Percentiles rank a stretch among this genome's conserved stretches.
Conservation (phyloP, 2,797 vertebrate genomes). For the Intellagama lesueurii region DNA sequence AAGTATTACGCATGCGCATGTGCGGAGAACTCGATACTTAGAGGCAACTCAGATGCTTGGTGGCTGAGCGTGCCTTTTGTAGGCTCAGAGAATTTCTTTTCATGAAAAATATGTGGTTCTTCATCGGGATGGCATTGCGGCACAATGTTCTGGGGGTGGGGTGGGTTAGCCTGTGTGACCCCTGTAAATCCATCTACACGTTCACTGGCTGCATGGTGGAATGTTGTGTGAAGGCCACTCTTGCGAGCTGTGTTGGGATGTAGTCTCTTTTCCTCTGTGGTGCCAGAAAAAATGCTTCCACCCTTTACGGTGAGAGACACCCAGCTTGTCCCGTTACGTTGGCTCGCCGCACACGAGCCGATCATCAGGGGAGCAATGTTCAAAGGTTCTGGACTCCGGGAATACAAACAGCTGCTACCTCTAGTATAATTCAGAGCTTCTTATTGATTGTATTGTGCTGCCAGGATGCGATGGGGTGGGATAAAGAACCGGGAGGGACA, state of each 20-base stretch:
- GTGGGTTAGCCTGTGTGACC: background rate
- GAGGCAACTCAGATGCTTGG: background rate
- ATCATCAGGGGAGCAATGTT: conserved; percentile 79
- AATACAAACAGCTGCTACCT: conserved; percentile 96
- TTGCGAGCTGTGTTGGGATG: conserved; percentile 64
- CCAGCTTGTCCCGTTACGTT: conserved; percentile 55
- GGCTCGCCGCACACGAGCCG: conserved; percentile 65
- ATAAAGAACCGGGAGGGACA: no score
- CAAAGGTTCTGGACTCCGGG: conserved; percentile 74
- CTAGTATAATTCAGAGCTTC: conserved; percentile 87
- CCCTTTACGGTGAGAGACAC: conserved; percentile 55
- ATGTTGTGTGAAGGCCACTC: background rate
- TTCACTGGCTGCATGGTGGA: background rate
- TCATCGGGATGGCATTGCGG: background rate
- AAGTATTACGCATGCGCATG: no score
- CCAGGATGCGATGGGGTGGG: conserved; percentile 16
- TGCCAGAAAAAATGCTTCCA: conserved; percentile 64
- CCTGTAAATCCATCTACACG: background rate
- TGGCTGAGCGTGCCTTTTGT: background rate
- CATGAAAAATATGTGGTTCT: background rate
- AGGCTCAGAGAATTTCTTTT: background rate
- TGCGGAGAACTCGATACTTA: background rate
- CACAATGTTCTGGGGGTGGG: background rate
- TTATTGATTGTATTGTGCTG: conserved; percentile 78
- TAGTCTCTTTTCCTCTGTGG: conserved; percentile 59